Evolutionary conservation across 1,140 invertebrate genomes (phyloP).

Genomic region (Aphaenogaster floridana): DNA sequence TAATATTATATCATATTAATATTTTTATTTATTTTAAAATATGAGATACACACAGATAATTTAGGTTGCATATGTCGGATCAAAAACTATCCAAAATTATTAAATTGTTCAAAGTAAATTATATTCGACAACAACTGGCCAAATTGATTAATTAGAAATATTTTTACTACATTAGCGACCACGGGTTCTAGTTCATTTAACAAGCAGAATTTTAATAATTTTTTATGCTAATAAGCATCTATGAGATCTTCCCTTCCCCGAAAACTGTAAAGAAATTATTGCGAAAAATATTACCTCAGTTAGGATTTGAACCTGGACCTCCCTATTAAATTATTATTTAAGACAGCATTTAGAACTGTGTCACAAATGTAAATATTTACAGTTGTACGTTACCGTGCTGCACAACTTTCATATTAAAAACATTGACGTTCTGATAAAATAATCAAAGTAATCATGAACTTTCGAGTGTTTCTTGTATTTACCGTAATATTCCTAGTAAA

Average conservation of each 20-base stretch:
- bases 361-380: neutral
- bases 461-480: neutral
- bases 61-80: neutral
- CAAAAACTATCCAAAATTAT: neutral
- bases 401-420: neutral
- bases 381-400: neutral
- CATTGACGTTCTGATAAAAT: neutral
- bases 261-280: too few relatives aligned
- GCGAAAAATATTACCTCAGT: too few relatives aligned
- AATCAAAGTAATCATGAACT: neutral
- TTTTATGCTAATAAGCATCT: too few relatives aligned
- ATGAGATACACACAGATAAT: neutral
- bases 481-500: neutral
- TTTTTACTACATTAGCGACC: too few relatives aligned
- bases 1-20: neutral
- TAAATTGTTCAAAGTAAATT: neutral
- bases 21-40: conserved; percentile 14
- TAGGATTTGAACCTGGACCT: too few relatives aligned
- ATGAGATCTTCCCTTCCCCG: too few relatives aligned
- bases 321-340: too few relatives aligned
- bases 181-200: too few relatives aligned
- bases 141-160: too few relatives aligned
- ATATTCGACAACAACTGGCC: too few relatives aligned
- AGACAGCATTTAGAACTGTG: neutral
- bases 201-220: too few relatives aligned